Evolutionary conservation across 2,797 vertebrate genomes (phyloP), one percentile per base, ranked within the genome.

Genomic region (Acanthornis magna): DNA sequence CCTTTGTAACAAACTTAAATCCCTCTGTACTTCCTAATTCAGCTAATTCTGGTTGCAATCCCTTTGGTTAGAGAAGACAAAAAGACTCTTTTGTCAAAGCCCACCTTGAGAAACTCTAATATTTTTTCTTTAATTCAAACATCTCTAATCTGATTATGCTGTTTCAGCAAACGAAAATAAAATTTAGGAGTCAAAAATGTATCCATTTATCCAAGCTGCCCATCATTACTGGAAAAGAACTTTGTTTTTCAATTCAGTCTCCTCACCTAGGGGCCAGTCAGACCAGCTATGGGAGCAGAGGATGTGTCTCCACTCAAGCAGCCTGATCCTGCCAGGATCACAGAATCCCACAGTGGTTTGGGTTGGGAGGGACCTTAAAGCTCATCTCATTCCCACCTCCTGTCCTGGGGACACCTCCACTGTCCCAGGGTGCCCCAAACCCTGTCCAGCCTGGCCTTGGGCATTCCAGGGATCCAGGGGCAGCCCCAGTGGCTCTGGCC

Each of bases 211-310:
- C 62, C 4, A 79, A 88, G 75, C 34, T 91, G 20, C 32, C 30
- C 62, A 79, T 73, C 65, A 50, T 38, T 40, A 91, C 29, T 73
- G 54, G 83, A 68, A 76, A 66, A 68, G 78, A 95, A 70, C 58
- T 93, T 62, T 90, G 53, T 6, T 78, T 91, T n/a, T 74, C 29
- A 73, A 75, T 89, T 70, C 71, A 84, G 32, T 23, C 26, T 61
- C 74, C 55, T 38, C 38, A 38, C 57, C 85, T 70, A 84, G 93
- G 95, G 91, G 75, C 48, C 61, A 93, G 91, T 54, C 83, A 94
- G 88, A 77, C 20, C 60, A 76, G 76, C 10, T 34, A 13, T 30
- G 38, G 25, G 51, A 66, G 80, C 40, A 20, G 29, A 42, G 17
- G 45, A 71, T 15, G 10, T 20, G 36, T 34, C 66, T 57, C 27